These are phyloP conservation scores for Macroglossus sobrinus DNA, from an alignment of 2,113 vertebrate species.

Conservation along the genomic window DNA sequence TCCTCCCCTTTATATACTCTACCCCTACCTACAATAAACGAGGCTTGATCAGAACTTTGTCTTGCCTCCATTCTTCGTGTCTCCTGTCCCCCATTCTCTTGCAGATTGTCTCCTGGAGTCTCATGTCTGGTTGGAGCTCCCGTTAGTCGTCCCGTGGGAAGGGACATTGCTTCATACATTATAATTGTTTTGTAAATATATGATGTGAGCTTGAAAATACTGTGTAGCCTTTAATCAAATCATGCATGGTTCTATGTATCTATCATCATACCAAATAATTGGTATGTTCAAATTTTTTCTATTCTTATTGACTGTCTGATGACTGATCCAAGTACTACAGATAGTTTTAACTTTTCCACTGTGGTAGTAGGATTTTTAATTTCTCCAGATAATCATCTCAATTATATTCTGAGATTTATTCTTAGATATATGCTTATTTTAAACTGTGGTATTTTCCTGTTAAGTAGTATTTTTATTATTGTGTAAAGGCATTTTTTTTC, in stretches of 20 bases:
- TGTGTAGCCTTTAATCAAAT: not conserved
- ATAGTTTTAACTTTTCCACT: not conserved
- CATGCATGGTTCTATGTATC: not conserved
- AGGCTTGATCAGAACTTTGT: no score
- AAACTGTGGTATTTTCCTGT: not conserved
- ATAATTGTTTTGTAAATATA: not conserved
- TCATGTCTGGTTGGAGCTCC: no score
- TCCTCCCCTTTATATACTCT: no score
- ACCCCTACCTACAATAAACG: no score
- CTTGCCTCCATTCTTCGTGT: no score
- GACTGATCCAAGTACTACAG: not conserved
- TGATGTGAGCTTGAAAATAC: not conserved
- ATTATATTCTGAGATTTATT: not conserved
- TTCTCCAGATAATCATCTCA: not conserved
- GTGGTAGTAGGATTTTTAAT: not conserved
- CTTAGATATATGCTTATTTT: not conserved
- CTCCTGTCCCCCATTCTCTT: no score
- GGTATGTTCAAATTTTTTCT: not conserved
- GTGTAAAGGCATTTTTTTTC: not conserved
- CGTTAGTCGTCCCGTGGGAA: no score
- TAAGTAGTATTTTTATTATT: slow-evolving; percentile 13
- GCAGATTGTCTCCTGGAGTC: no score
- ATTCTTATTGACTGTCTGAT: not conserved
- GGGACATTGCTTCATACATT: not conserved
- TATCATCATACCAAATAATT: not conserved